Conservation (phyloP, 2,888 invertebrate species). For the Synergus gifuensis region DNA sequence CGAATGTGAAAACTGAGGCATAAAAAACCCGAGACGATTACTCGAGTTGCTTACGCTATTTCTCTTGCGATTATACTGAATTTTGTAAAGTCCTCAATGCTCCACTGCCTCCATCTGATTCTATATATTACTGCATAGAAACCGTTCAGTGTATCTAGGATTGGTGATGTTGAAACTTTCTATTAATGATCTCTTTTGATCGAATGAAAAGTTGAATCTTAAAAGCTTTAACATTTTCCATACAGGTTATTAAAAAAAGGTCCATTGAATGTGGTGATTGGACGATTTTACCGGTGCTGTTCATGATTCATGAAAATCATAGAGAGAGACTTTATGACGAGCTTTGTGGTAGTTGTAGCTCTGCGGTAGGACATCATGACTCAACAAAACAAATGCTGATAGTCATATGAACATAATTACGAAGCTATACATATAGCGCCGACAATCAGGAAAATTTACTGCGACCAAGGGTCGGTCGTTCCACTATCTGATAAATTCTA, state of each 20-base stretch:
- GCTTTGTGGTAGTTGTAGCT: not conserved
- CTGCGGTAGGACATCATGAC: not conserved
- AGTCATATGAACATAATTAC: not conserved
- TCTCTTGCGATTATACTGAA: not conserved
- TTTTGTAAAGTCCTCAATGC: not conserved
- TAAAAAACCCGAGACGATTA: slow-evolving; percentile 15
- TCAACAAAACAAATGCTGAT: not conserved
- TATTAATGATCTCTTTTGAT: not conserved
- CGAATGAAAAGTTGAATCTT: not conserved
- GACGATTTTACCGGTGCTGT: not conserved
- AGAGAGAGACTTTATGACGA: not conserved
- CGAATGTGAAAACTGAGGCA: not conserved
- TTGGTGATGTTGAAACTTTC: not conserved
- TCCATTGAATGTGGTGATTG: not conserved
- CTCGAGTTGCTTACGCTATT: not conserved
- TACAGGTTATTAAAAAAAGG: not conserved
- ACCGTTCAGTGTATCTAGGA: not conserved
- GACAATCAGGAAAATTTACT: not conserved
- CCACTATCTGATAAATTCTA: not conserved
- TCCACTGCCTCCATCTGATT: not conserved
- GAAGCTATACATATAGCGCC: not conserved
- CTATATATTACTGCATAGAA: not conserved
- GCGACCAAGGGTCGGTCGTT: not conserved
- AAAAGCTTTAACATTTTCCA: not conserved
- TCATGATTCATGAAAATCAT: not conserved